phyloP scores from a whole-genome alignment of 2,888 invertebrate species.

The Lottia gigantea region DNA sequence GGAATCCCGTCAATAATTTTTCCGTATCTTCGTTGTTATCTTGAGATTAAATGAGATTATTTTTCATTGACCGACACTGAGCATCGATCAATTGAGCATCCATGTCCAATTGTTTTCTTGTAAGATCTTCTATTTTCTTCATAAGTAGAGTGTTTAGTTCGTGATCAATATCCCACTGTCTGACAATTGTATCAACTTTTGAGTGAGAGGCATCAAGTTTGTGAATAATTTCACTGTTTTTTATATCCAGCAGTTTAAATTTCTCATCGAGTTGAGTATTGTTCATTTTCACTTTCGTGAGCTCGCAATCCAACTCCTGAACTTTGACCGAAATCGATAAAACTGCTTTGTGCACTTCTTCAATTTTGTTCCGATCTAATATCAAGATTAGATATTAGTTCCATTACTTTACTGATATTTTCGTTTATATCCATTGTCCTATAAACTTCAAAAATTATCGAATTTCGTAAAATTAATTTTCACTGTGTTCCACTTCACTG shows the following conservation, averaged over 20 bases:
- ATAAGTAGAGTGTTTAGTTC: neutral
- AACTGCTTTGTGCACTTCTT: neutral
- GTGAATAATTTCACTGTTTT: neutral
- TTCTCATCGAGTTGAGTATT: neutral
- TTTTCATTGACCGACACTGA: constrained; percentile 7
- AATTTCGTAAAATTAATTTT: neutral
- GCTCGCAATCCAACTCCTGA: neutral
- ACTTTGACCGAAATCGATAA: neutral
- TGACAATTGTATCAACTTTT: neutral
- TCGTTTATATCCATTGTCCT: neutral
- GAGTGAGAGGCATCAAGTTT: neutral
- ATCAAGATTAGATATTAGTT: neutral
- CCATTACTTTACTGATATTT: neutral
- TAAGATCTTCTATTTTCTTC: neutral
- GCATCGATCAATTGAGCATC: neutral
- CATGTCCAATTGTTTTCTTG: neutral
- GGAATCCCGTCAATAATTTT: neutral
- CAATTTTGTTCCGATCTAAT: neutral
- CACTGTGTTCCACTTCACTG: neutral
- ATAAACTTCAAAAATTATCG: neutral
- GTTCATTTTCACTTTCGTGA: neutral
- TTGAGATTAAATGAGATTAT: neutral
- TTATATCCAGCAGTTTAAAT: neutral
- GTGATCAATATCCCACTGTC: neutral
- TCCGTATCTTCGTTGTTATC: neutral